A percentile compares a stretch with the other conserved stretches of the same genome.
These are phyloP conservation scores for Apodemus speciosus DNA, from an alignment of 2,113 vertebrate genomes.

Conservation along the genomic window DNA sequence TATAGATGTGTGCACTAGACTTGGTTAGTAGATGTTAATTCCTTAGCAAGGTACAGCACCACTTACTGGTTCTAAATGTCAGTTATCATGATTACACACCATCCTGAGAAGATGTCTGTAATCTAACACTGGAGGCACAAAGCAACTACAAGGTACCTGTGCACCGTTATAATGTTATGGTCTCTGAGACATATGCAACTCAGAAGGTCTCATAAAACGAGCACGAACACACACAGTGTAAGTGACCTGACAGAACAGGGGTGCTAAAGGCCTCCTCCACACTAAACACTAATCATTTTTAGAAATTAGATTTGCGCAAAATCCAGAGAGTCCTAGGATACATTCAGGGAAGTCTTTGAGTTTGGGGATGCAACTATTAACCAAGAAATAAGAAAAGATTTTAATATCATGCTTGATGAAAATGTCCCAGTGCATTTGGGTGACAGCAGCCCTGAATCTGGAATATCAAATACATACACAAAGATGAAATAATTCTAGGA, in stretches of 20 bases:
- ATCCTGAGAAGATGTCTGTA: conserved; percentile 29
- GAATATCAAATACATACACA: background rate
- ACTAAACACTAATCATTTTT: background rate
- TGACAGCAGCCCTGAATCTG: background rate
- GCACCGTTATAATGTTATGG: background rate
- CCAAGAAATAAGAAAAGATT: conserved; percentile 1
- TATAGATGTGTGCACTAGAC: background rate
- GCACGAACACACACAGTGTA: background rate
- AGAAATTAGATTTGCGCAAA: background rate
- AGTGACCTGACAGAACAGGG: background rate
- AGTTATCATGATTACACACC: background rate
- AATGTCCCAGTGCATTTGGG: background rate
- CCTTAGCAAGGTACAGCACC: background rate
- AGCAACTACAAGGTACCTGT: conserved; percentile 1
- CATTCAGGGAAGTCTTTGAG: background rate
- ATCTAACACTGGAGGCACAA: conserved; percentile 30
- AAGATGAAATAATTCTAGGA: background rate
- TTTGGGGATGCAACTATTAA: background rate
- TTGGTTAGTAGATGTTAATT: background rate
- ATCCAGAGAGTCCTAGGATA: background rate
- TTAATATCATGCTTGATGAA: background rate
- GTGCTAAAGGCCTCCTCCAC: background rate
- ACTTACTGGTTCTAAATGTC: conserved; percentile 21
- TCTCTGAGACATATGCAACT: background rate
- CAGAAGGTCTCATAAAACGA: background rate